These are phyloP conservation scores for Drosophila aldrichi DNA, from an alignment of 2,888 invertebrate species.

Conservation along the genomic window DNA sequence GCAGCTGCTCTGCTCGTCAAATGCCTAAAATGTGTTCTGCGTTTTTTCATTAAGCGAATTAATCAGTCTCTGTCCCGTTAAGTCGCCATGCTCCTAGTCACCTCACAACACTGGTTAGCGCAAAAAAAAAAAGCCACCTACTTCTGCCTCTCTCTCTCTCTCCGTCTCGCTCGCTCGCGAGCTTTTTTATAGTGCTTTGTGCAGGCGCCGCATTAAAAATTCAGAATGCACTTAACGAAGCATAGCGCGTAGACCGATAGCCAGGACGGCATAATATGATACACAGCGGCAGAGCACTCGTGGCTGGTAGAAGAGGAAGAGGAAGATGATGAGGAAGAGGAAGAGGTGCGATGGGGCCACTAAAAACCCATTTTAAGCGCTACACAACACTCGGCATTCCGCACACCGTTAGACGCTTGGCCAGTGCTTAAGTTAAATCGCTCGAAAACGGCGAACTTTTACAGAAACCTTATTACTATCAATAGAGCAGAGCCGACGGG, in stretches of 20 bases:
- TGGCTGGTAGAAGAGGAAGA: background rate
- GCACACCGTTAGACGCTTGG: conserved; percentile 28
- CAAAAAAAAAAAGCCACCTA: background rate
- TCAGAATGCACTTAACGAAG: conserved; percentile 79
- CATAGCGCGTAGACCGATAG: conserved; percentile 79
- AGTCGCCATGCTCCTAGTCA: conserved; percentile 25
- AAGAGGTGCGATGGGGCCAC: background rate
- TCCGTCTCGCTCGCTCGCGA: background rate
- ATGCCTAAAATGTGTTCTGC: conserved; percentile 45
- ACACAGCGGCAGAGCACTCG: conserved; percentile 27
- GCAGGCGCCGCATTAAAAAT: conserved; percentile 68
- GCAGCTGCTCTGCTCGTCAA: conserved; percentile 49
- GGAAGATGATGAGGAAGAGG: background rate
- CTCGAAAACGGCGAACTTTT: conserved; percentile 39
- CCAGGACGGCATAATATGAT: conserved; percentile 35
- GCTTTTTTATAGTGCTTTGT: conserved; percentile 41
- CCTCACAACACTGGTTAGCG: conserved; percentile 27
- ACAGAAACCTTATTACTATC: conserved; percentile 28
- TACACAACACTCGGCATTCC: conserved; percentile 31
- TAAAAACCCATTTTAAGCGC: conserved; percentile 40
- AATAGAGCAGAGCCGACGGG: conserved; percentile 4
- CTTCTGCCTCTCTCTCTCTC: background rate
- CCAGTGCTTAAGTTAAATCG: conserved; percentile 39
- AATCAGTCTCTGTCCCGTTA: conserved; percentile 49
- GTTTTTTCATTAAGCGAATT: conserved; percentile 76